Evolutionary conservation across 2,797 vertebrate genomes (phyloP).

Genomic region (Cynodonichthys magdalenae): DNA sequence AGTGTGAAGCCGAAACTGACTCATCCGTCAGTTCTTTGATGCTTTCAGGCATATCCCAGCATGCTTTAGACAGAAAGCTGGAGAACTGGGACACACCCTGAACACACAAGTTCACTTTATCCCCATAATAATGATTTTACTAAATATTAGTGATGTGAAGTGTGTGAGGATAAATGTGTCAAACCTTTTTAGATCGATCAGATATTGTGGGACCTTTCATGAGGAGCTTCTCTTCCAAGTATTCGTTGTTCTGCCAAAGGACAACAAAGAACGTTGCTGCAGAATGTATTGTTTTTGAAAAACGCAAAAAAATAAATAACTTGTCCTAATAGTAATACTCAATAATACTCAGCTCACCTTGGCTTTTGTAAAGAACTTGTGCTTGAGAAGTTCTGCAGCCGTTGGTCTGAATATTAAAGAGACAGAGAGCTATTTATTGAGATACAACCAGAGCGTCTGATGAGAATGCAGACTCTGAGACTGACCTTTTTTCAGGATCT

Average conservation of each 20-base stretch:
- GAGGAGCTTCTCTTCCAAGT: constrained; percentile 90
- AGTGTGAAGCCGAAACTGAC: not conserved
- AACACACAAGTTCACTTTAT: not conserved
- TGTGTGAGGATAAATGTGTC: not conserved
- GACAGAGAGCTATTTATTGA: constrained; percentile 13
- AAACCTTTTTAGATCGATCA: constrained; percentile 93
- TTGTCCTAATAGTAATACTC: not conserved
- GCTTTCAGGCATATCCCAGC: constrained; percentile 2
- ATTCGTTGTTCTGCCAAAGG: constrained; percentile 89
- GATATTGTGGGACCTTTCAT: constrained; percentile 91
- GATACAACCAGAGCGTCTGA: constrained; percentile 4
- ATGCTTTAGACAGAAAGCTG: not conserved
- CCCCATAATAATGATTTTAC: not conserved
- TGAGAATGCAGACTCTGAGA: constrained; percentile 3
- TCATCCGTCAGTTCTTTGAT: not conserved
- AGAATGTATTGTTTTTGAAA: not conserved
- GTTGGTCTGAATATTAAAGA: constrained; percentile 87
- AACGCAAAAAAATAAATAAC: not conserved
- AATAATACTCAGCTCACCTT: constrained; percentile 80
- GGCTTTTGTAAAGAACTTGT: constrained; percentile 97
- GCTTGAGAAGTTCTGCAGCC: constrained; percentile 91
- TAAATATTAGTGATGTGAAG: not conserved
- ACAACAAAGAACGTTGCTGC: constrained; percentile 11
- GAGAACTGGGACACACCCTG: constrained; percentile 15
- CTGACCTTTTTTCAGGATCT: constrained; percentile 96